Percentiles rank a stretch among this genome's conserved stretches.
These are phyloP conservation scores for Agapostemon virescens DNA, from an alignment of 2,888 invertebrate species.

Conservation along the genomic window DNA sequence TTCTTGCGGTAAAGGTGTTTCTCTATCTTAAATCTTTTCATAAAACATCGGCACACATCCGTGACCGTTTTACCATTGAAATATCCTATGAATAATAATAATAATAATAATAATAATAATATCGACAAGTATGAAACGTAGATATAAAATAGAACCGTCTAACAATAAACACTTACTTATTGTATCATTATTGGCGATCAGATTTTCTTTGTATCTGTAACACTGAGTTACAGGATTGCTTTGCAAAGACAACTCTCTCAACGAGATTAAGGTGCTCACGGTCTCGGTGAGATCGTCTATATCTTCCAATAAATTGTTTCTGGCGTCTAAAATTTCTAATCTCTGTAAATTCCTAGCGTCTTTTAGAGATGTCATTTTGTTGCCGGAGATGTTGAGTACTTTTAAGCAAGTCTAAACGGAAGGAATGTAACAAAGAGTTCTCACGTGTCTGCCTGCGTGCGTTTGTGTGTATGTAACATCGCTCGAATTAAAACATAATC, in stretches of 20 bases:
- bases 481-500: neutral
- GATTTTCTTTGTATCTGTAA: constrained; percentile 85
- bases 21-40: constrained; percentile 84
- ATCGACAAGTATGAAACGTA: constrained; percentile 17
- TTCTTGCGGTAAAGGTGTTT: constrained; percentile 78
- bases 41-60: constrained; percentile 83
- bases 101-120: neutral
- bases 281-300: constrained; percentile 82
- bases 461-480: neutral
- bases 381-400: constrained; percentile 85
- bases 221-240: constrained; percentile 85
- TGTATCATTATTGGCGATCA: constrained; percentile 84
- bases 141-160: neutral
- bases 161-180: constrained; percentile 81
- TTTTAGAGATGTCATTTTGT: constrained; percentile 83
- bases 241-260: constrained; percentile 83
- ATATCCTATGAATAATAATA: constrained; percentile 80
- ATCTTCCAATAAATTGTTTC: constrained; percentile 83
- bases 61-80: constrained; percentile 84
- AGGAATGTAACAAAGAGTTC: constrained; percentile 27
- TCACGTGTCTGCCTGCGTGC: neutral
- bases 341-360: constrained; percentile 82
- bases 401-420: constrained; percentile 82
- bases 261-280: constrained; percentile 82
- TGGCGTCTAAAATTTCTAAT: constrained; percentile 83